phyloP scores from a whole-genome alignment of 2,797 vertebrate species.

The Tangara arthus region DNA sequence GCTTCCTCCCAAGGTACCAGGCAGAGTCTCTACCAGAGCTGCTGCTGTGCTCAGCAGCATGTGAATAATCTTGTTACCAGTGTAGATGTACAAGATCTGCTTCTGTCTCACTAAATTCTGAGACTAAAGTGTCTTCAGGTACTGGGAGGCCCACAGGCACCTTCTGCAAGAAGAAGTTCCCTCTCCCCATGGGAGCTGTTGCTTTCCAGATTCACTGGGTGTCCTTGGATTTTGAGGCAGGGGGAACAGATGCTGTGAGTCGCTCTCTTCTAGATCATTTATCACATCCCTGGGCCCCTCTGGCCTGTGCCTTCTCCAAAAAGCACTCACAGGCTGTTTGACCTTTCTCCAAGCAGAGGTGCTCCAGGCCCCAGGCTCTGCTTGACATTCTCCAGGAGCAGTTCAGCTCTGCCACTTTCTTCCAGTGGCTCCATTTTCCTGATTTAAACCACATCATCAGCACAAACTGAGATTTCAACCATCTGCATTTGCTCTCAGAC shows the following conservation, averaged over 20 bases:
- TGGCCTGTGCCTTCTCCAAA: not conserved
- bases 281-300: not conserved
- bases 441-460: not conserved
- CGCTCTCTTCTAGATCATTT: not conserved
- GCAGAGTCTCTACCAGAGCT: not conserved
- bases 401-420: not conserved
- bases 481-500: not conserved
- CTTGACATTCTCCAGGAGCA: not conserved
- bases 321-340: not conserved
- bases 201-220: not conserved
- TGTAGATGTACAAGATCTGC: not conserved
- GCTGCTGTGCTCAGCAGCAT: not conserved
- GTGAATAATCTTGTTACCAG: not conserved
- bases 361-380: not conserved
- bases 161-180: not conserved
- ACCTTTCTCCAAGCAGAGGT: not conserved
- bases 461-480: not conserved
- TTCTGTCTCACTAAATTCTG: not conserved
- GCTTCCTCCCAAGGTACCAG: not conserved
- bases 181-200: not conserved
- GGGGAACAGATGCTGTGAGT: not conserved
- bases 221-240: not conserved
- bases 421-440: not conserved
- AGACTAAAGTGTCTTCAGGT: not conserved
- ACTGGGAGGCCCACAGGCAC: not conserved